Evolutionary conservation across 2,113 vertebrate species (phyloP).

Genomic region (Brienomyrus longianalis): DNA sequence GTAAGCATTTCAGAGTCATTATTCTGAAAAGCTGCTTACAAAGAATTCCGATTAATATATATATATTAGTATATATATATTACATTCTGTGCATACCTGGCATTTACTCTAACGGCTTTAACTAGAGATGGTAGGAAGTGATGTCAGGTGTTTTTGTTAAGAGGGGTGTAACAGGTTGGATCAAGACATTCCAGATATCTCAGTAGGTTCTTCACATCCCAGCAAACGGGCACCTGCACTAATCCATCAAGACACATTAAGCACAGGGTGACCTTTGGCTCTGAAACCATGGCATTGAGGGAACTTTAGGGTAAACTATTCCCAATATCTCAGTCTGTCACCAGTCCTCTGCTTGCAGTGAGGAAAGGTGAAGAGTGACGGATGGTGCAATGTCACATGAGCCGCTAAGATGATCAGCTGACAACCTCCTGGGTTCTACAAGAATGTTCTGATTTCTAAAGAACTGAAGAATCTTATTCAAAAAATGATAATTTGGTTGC

Average conservation of each 20-base stretch:
- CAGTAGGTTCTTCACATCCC: background rate
- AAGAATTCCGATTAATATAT: background rate
- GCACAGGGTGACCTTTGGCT: background rate
- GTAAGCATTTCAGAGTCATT: background rate
- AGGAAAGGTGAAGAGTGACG: background rate
- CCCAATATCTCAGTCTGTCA: background rate
- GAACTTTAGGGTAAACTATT: background rate
- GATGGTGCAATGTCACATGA: conserved; percentile 22
- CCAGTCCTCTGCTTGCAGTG: background rate
- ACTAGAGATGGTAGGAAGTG: background rate
- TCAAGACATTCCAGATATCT: background rate
- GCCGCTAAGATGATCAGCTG: conserved; percentile 24
- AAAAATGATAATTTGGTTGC: background rate
- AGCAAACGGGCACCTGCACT: background rate
- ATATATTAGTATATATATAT: too few relatives aligned
- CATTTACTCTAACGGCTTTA: background rate
- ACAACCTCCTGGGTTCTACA: conserved; percentile 26
- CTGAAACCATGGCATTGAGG: background rate
- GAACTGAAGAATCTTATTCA: background rate
- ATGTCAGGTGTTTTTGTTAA: background rate
- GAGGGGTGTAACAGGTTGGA: background rate
- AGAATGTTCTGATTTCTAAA: background rate
- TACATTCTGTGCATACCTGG: background rate
- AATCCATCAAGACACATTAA: background rate
- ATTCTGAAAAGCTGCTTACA: background rate